Conservation (phyloP, 1,140 invertebrate genomes). For the Neuroterus valhalla region DNA sequence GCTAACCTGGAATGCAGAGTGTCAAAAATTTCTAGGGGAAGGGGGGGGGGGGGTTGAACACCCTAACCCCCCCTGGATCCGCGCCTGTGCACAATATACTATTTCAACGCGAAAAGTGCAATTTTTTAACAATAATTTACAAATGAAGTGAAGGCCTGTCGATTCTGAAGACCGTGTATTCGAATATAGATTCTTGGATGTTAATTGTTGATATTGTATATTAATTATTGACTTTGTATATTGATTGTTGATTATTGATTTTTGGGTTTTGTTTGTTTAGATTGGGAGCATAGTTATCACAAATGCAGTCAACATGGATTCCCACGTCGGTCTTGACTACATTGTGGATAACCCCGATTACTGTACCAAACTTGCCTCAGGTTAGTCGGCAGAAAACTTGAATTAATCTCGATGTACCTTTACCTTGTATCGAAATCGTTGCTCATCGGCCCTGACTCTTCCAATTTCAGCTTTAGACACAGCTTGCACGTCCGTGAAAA, state of each 20-base stretch:
- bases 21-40: no score
- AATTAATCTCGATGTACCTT: constrained; percentile 29
- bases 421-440: constrained; percentile 28
- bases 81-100: no score
- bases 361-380: constrained; percentile 90
- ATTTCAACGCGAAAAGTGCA: no score
- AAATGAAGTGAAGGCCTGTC: no score
- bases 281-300: constrained; percentile 52
- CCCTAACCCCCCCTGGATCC: no score
- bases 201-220: not conserved
- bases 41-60: no score
- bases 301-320: constrained; percentile 82
- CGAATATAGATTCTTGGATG: no score
- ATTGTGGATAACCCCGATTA: constrained; percentile 96
- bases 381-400: constrained; percentile 71
- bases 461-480: constrained; percentile 86
- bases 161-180: no score
- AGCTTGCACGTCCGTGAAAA: constrained; percentile 89
- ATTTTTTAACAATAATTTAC: no score
- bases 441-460: constrained; percentile 53
- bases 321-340: constrained; percentile 92
- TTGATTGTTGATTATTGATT: constrained; percentile 6
- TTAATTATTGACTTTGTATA: constrained; percentile 30
- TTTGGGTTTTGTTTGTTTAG: constrained; percentile 9
- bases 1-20: no score